Conservation (phyloP, 2,797 vertebrate genomes). For the Gymnopithys bicolor region DNA sequence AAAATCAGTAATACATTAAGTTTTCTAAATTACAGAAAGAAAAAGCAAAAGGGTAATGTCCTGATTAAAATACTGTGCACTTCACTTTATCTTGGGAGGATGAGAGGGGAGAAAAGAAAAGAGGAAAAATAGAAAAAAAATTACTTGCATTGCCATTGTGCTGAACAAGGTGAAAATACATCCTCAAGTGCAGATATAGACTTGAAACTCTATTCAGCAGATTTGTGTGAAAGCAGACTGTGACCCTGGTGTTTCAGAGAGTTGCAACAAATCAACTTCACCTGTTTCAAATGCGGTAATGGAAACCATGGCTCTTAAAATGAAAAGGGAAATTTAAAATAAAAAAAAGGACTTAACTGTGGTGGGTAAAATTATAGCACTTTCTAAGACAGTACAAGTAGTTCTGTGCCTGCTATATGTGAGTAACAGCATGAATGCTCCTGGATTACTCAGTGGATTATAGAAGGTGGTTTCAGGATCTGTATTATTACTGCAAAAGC, state of each 20-base stretch:
- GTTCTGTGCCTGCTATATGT: neutral
- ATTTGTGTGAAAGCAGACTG: neutral
- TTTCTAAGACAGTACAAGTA: neutral
- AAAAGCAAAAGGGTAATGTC: neutral
- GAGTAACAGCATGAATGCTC: neutral
- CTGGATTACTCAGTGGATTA: neutral
- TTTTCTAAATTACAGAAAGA: neutral
- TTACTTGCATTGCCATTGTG: neutral
- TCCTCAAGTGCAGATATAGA: neutral
- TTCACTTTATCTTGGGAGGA: neutral
- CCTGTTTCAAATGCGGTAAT: conserved; percentile 40
- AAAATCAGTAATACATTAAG: neutral
- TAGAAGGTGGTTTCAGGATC: neutral
- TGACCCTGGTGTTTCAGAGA: neutral
- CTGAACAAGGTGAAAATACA: neutral
- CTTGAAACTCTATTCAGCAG: neutral
- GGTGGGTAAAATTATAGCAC: neutral
- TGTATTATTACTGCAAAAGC: neutral
- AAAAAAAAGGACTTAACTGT: neutral
- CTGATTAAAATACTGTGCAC: neutral
- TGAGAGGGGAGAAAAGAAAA: too few relatives aligned
- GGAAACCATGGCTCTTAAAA: conserved; percentile 2
- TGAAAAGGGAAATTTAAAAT: neutral
- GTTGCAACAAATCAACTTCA: neutral
- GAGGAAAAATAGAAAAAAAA: neutral